Base-by-base conservation (phyloP, 2,113 vertebrate genomes). In the Xiphorhynchus elegans region DNA sequence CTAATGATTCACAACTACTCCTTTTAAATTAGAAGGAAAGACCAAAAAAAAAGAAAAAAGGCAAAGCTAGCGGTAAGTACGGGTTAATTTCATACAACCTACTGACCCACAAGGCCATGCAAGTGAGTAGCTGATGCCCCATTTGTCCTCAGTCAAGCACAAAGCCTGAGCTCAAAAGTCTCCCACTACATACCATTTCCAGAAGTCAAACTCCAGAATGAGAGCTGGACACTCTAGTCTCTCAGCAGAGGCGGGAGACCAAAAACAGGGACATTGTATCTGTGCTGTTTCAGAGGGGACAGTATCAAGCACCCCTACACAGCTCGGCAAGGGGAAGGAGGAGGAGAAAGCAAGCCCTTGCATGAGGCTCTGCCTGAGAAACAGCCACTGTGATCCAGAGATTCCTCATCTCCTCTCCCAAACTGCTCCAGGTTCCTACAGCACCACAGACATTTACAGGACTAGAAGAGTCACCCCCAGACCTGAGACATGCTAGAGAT, bases 301-400 rank as follows among this genome's bases (percentile, higher is more conserved):
- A 28, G 26, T 42, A 56, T 7, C 2, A 1, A 56, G 17, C 21
- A 64, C 2, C 7, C 7, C 33, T 53, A 80, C 8, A 17, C 12
- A 2, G 0, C 1, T 47, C 47, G 33, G 18, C 26, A 37, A 53
- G 13, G 18, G 18, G 7, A 56, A 1, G 4, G 17, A 82, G 26
- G 11, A 56, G 18, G 44, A 2, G 4, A 72, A 82, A 69, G 9
- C 6, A 53, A 75, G 2, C 0, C 35, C 7, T 16, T 55, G 19
- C 13, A 10, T 29, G 17, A 78, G 26, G 16, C 9, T 83, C 31
- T 83, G 44, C 13, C 1, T 70, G 4, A 72, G 35, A 75, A 90
- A 60, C 17, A 68, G 10, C 16, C 3, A 1, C 47, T 68, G 13
- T 44, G 25, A 85, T 13, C 33, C 49, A 17, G 8, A 68, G 7